phyloP scores from a whole-genome alignment of 2,113 vertebrate species.

The Thamnaconus septentrionalis region DNA sequence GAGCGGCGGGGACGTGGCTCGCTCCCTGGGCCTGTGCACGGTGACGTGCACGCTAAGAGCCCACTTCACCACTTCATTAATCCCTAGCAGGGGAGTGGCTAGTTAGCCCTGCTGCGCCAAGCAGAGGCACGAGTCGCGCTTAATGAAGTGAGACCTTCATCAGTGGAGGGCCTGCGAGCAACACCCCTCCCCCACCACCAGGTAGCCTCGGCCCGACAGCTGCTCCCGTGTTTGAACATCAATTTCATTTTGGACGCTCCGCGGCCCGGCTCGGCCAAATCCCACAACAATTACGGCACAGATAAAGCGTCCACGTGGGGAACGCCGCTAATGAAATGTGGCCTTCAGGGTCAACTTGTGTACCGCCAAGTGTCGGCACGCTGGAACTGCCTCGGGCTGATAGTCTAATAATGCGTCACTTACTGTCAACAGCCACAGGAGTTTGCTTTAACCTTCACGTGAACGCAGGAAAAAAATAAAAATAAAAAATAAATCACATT shows the following conservation, averaged over 20 bases:
- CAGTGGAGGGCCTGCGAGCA: slow-evolving; percentile 7
- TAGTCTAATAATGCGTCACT: slow-evolving; percentile 36
- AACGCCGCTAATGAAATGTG: slow-evolving; percentile 61
- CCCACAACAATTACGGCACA: slow-evolving; percentile 64
- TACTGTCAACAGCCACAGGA: slow-evolving; percentile 14
- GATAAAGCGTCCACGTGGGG: slow-evolving; percentile 51
- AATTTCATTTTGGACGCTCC: slow-evolving; percentile 63
- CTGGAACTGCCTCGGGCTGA: slow-evolving; percentile 40
- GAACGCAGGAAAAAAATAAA: too few relatives aligned
- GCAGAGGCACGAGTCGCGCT: slow-evolving; percentile 15
- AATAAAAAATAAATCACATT: too few relatives aligned
- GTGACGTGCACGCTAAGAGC: neutral
- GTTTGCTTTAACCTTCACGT: slow-evolving; percentile 2
- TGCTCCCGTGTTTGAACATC: slow-evolving; percentile 67
- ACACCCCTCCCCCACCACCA: slow-evolving; percentile 19
- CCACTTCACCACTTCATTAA: slow-evolving; percentile 26
- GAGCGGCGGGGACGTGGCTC: slow-evolving; percentile 6
- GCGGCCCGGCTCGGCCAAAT: slow-evolving; percentile 51
- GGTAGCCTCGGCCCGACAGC: slow-evolving; percentile 57
- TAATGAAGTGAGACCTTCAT: slow-evolving; percentile 49
- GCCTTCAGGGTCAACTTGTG: slow-evolving; percentile 42
- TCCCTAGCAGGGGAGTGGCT: slow-evolving; percentile 31
- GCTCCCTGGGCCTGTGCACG: neutral
- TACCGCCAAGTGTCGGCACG: slow-evolving; percentile 40
- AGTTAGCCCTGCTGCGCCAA: slow-evolving; percentile 28